Percentiles rank a stretch among this genome's conserved stretches.
phyloP scores from a whole-genome alignment of 1,140 invertebrate species.

The Lineus longissimus region DNA sequence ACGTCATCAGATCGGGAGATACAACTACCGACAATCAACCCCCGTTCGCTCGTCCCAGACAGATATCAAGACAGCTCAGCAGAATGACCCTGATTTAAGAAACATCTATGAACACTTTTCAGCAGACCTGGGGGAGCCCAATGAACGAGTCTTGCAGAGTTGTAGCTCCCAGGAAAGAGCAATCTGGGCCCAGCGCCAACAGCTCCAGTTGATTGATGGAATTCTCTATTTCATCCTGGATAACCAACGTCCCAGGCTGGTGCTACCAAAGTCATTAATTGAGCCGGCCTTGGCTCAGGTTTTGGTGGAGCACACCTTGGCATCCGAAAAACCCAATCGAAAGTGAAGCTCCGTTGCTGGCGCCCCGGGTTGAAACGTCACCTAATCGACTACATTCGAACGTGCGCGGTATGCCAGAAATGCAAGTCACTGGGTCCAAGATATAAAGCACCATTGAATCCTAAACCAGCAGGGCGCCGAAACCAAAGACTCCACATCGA shows the following conservation, averaged over 20 bases:
- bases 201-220: slow-evolving; percentile 14
- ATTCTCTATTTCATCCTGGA: slow-evolving; percentile 16
- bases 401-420: slow-evolving; percentile 13
- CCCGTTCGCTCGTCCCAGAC: background rate
- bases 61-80: slow-evolving; percentile 7
- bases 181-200: slow-evolving; percentile 21
- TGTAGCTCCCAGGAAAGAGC: background rate
- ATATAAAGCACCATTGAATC: slow-evolving; percentile 7
- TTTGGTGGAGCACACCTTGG: slow-evolving; percentile 19
- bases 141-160: too few species aligned
- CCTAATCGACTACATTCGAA: background rate
- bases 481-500: slow-evolving; percentile 20
- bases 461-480: background rate
- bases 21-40: background rate
- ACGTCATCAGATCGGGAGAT: slow-evolving; percentile 7
- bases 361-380: slow-evolving; percentile 15
- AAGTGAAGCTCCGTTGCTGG: slow-evolving; percentile 12
- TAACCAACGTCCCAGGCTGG: slow-evolving; percentile 4
- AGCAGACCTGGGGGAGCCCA: too few species aligned
- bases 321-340: slow-evolving; percentile 19
- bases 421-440: slow-evolving; percentile 4
- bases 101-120: slow-evolving; percentile 3
- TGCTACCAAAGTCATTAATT: slow-evolving; percentile 9
- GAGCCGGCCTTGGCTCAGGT: slow-evolving; percentile 9
- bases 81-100: slow-evolving; percentile 2